Evolutionary conservation across 2,797 vertebrate genomes (phyloP).

Genomic region (Poecile montanus): DNA sequence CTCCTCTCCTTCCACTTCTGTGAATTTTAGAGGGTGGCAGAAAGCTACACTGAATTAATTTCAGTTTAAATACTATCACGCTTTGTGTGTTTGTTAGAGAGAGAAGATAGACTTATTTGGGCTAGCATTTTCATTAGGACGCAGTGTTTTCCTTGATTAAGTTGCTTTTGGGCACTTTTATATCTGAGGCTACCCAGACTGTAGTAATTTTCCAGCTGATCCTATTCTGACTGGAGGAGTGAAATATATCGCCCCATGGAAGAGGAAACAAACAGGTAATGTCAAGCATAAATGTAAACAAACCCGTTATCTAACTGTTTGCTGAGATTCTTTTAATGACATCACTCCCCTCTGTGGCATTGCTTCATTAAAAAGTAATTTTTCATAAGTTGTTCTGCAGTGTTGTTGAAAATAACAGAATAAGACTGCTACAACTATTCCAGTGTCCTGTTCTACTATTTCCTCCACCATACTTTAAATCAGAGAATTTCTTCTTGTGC

Average conservation of each 20-base stretch:
- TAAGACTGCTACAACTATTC: conserved; percentile 23
- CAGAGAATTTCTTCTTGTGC: conserved; percentile 79
- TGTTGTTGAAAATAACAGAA: conserved; percentile 55
- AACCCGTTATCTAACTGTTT: conserved; percentile 17
- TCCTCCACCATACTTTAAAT: conserved; percentile 74
- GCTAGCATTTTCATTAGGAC: background rate
- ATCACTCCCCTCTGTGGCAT: background rate
- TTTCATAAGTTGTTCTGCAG: conserved; percentile 37
- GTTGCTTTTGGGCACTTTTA: background rate
- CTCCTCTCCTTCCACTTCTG: conserved; percentile 1
- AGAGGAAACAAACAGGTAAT: conserved; percentile 5
- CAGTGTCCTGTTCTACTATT: conserved; percentile 55
- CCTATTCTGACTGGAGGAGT: background rate
- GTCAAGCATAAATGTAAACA: conserved; percentile 7
- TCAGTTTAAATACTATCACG: background rate
- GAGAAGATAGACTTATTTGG: background rate
- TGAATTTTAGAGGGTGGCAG: conserved; percentile 1
- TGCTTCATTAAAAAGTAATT: conserved; percentile 70
- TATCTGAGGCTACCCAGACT: background rate
- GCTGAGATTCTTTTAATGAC: conserved; percentile 12
- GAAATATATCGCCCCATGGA: background rate
- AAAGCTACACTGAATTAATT: conserved; percentile 15
- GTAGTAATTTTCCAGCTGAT: background rate
- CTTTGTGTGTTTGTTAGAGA: background rate
- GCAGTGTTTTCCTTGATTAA: background rate